Evolutionary conservation across 2,113 vertebrate genomes (phyloP), one percentile per base, ranked within the genome.

Genomic region (Pollachius pollachius): DNA sequence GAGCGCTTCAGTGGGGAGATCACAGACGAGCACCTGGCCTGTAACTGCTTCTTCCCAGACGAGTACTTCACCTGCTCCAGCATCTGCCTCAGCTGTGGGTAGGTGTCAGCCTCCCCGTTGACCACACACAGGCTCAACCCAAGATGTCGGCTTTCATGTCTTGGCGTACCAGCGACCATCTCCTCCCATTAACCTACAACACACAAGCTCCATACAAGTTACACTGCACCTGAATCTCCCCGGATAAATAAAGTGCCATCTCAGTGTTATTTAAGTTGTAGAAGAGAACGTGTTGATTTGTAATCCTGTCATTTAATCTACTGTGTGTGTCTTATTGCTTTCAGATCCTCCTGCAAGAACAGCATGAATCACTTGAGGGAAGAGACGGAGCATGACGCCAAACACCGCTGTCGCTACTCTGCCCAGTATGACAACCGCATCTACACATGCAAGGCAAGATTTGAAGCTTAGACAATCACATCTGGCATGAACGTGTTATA

Each of bases 331-430:
- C 2, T 58, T 13, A 34, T 21, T 8, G 7, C 19, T 59, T 84
- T 77, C 72, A 99, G 97, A 58, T 95, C 93, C 30, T 95, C 96
- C 67, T 99, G 97, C 83, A 96, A 95, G 85, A 97, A 95, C 88
- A 99, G 97, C 87, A 99, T 99, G 96, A 99, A 99, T 80, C 97
- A 99, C 68, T 89, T 94, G 17, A 95, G 96, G 77, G 97, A 99
- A 87, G 96, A 92, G 23, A 82, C 96, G 2, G 89, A 84, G 67
- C 97, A 99, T 1, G 95, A 97, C 82, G 95, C 97, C 79, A 95
- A 93, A 84, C 96, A 93, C 65, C 96, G 96, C 69, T 99, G 97
- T 85, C 92, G 96, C 75, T 99, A 99, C 71, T 95, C 96, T 5
- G 94, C 94, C 27, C 96, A 98, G 81, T 95, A 94, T 1, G 97